Percentiles rank a stretch among this genome's conserved stretches.
phyloP scores from a whole-genome alignment of 2,113 vertebrate genomes.

The Nothoprocta perdicaria region DNA sequence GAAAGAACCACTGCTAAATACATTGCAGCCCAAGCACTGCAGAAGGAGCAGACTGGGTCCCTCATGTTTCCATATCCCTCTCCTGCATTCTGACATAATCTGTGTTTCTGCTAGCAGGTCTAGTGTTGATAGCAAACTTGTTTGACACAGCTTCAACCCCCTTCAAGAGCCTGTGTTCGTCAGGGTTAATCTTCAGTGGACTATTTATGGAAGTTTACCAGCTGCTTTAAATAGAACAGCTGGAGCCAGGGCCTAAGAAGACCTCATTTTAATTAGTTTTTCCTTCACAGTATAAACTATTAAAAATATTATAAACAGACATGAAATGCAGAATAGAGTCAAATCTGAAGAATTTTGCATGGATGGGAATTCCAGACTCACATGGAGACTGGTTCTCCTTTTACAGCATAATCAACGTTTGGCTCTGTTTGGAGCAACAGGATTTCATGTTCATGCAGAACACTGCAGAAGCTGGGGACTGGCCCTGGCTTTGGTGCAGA shows the following conservation, averaged over 20 bases:
- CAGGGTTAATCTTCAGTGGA: not conserved
- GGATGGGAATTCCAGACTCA: not conserved
- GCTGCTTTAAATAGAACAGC: slow-evolving; percentile 5
- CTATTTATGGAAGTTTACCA: not conserved
- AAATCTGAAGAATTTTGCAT: not conserved
- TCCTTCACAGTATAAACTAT: not conserved
- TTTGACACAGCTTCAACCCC: not conserved
- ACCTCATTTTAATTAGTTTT: not conserved
- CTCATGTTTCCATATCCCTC: not conserved
- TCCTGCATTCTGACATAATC: not conserved
- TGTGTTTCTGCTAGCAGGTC: not conserved
- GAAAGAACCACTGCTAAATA: not conserved
- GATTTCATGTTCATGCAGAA: not conserved
- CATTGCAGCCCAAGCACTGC: not conserved
- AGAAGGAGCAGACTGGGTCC: not conserved
- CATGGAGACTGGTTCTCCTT: not conserved
- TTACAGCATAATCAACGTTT: not conserved
- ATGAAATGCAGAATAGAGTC: not conserved
- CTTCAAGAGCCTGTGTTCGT: not conserved
- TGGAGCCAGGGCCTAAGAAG: not conserved
- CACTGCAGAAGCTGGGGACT: not conserved
- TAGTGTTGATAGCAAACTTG: not conserved
- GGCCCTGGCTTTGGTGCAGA: not conserved
- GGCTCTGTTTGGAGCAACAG: not conserved
- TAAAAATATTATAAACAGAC: not conserved